Evolutionary conservation across 2,888 invertebrate genomes (phyloP).

Genomic region (Pseudococcus viburni): DNA sequence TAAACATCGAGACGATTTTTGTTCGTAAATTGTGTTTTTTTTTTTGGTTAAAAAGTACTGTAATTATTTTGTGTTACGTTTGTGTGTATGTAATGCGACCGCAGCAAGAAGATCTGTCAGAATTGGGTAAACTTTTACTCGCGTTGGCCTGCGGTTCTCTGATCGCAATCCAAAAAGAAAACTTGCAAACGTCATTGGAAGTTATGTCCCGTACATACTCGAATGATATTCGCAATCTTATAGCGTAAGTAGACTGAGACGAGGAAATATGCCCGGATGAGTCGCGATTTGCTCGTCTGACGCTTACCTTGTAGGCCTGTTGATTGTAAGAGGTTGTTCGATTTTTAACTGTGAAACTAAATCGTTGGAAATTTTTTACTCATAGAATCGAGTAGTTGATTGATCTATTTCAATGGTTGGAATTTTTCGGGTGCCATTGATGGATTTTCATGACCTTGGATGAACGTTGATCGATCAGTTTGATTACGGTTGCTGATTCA

Average conservation of each 20-base stretch:
- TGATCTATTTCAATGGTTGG: too few relatives aligned
- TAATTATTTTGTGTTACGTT: neutral
- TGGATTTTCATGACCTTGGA: too few relatives aligned
- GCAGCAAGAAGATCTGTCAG: constrained; percentile 92
- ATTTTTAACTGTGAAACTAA: neutral
- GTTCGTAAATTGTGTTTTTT: too few relatives aligned
- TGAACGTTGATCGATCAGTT: too few relatives aligned
- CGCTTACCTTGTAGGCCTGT: neutral
- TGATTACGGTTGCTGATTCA: too few relatives aligned
- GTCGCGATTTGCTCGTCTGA: constrained; percentile 12
- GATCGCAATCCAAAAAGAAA: constrained; percentile 88
- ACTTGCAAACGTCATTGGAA: constrained; percentile 89
- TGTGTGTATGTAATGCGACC: constrained; percentile 68
- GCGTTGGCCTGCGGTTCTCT: constrained; percentile 94
- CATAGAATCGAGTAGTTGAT: too few relatives aligned
- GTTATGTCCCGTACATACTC: constrained; percentile 93
- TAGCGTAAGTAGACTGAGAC: constrained; percentile 78
- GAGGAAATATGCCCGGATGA: neutral
- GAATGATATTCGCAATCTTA: constrained; percentile 92
- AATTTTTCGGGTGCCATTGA: too few relatives aligned
- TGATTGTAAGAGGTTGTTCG: neutral
- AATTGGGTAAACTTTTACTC: constrained; percentile 91
- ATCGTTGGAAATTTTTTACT: neutral
- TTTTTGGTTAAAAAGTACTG: neutral
- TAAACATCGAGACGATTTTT: neutral